phyloP scores from a whole-genome alignment of 2,113 vertebrate genomes.

The Propithecus coquereli region DNA sequence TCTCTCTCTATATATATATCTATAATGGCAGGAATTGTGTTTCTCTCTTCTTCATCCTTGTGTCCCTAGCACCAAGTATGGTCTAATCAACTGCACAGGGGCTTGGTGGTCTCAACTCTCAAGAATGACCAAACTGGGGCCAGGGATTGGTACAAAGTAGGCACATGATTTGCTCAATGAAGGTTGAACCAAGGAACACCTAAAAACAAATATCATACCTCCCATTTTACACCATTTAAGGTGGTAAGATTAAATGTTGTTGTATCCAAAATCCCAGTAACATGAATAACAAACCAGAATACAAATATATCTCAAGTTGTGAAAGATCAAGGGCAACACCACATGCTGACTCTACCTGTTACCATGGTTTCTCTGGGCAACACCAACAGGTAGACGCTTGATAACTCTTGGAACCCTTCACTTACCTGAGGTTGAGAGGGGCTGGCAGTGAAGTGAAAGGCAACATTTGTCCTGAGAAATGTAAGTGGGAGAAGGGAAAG shows the following conservation, averaged over 20 bases:
- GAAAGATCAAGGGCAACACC: not conserved
- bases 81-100: not conserved
- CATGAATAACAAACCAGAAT: not conserved
- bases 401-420: not conserved
- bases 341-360: not conserved
- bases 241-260: constrained; percentile 12
- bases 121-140: too few species aligned
- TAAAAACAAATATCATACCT: not conserved
- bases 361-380: not conserved
- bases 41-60: not conserved
- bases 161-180: not conserved
- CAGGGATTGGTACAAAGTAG: not conserved
- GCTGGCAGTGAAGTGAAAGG: constrained; percentile 85
- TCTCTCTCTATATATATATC: too few species aligned
- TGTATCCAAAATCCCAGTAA: not conserved
- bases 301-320: not conserved
- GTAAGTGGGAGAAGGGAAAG: constrained; percentile 25
- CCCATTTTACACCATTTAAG: not conserved
- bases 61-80: not conserved
- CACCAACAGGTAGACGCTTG: not conserved
- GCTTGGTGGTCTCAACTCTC: too few species aligned
- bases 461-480: constrained; percentile 81
- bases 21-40: not conserved
- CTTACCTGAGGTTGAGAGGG: constrained; percentile 89
- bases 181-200: not conserved